A percentile compares a stretch with the other conserved stretches of the same genome.
phyloP scores from a whole-genome alignment of 2,113 vertebrate species.

The Chloroceryle aenea region DNA sequence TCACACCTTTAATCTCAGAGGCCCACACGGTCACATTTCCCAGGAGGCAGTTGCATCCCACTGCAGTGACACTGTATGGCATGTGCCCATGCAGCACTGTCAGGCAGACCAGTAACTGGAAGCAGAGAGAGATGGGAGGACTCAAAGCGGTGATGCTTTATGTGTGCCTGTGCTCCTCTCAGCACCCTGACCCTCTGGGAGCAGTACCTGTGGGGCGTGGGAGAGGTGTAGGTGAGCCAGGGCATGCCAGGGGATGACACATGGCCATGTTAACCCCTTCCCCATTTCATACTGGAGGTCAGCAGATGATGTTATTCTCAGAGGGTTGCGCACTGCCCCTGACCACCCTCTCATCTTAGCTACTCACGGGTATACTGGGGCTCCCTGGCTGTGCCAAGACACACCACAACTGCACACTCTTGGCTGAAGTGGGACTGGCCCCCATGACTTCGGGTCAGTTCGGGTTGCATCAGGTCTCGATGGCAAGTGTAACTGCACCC shows the following conservation, averaged over 20 bases:
- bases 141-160: neutral
- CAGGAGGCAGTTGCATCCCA: neutral
- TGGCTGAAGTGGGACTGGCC: rapidly evolving
- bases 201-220: neutral
- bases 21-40: neutral
- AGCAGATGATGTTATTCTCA: neutral
- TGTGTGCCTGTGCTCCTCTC: neutral
- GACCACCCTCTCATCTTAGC: neutral
- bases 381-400: neutral
- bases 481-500: neutral
- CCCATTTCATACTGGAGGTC: neutral
- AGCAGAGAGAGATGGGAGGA: neutral
- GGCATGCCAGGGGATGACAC: neutral
- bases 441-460: neutral
- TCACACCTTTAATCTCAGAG: neutral
- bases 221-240: neutral
- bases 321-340: neutral
- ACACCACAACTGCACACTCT: rapidly evolving
- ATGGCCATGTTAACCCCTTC: rapidly evolving
- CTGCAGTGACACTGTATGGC: rapidly evolving
- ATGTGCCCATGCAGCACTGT: neutral
- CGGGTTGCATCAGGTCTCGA: neutral
- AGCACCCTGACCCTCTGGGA: neutral
- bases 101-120: neutral
- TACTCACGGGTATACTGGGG: neutral